Evolutionary conservation across 2,113 vertebrate species (phyloP).

Genomic region (Campylomormyrus numenius): DNA sequence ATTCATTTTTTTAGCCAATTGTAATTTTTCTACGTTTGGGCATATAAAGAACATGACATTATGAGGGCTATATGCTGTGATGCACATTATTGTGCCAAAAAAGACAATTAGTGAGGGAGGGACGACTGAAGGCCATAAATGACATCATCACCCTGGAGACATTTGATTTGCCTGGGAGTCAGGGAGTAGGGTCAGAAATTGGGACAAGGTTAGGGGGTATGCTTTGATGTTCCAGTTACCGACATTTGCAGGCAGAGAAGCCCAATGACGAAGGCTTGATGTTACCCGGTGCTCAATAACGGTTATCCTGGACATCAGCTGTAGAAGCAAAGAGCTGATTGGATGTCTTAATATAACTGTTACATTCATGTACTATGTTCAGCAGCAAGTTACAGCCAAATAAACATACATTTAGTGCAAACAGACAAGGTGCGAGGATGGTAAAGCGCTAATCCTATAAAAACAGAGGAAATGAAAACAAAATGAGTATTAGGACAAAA

Average conservation of each 20-base stretch:
- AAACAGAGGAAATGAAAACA: background rate
- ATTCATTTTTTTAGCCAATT: background rate
- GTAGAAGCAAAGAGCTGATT: background rate
- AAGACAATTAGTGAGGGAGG: slow-evolving; percentile 5
- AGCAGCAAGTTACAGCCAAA: background rate
- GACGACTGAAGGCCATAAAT: slow-evolving; percentile 20
- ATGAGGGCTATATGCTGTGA: background rate
- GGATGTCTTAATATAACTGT: background rate
- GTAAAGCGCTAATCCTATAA: background rate
- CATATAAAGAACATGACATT: background rate
- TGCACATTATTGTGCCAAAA: background rate
- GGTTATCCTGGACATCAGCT: background rate
- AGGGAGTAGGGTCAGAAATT: background rate
- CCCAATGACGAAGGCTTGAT: background rate
- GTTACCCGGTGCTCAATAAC: background rate
- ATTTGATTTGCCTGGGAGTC: slow-evolving; percentile 14
- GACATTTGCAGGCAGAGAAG: background rate
- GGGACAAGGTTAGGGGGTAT: too few relatives aligned
- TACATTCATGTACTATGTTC: background rate
- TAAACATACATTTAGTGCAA: background rate
- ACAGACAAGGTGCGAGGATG: background rate
- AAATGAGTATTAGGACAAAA: background rate
- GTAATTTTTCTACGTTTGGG: background rate
- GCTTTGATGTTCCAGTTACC: background rate
- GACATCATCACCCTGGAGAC: slow-evolving; percentile 27